A percentile compares a stretch with the other conserved stretches of the same genome.
Evolutionary conservation across 2,113 vertebrate species (phyloP).

Genomic region (Hemiprocne comata): DNA sequence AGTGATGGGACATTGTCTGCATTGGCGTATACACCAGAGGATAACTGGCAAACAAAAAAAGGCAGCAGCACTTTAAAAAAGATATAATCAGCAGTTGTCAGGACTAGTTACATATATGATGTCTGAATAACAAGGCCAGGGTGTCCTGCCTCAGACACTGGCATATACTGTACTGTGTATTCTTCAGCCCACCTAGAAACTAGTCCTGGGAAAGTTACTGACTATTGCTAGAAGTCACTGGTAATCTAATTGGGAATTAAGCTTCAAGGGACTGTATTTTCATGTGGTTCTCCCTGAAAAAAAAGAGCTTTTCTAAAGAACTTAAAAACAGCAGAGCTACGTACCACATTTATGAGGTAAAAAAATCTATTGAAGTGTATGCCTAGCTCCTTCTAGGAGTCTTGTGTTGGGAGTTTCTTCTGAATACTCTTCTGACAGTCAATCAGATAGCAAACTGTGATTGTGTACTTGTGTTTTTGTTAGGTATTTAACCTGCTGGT

Average conservation of each 20-base stretch:
- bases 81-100: conserved; percentile 84
- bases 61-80: conserved; percentile 71
- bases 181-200: background rate
- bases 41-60: conserved; percentile 80
- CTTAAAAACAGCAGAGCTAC: background rate
- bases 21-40: conserved; percentile 80
- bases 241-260: conserved; percentile 1
- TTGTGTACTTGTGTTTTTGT: background rate
- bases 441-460: background rate
- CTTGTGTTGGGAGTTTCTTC: background rate
- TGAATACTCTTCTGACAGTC: background rate
- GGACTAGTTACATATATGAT: conserved; percentile 76
- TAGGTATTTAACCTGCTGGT: background rate
- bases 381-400: background rate
- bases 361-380: background rate
- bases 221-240: background rate
- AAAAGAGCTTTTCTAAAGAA: background rate
- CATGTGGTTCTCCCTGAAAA: background rate
- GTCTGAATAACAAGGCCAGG: conserved; percentile 75
- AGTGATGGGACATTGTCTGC: conserved; percentile 75
- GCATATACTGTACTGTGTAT: background rate
- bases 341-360: background rate
- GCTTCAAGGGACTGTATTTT: background rate
- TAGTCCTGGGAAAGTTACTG: background rate
- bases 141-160: background rate